A percentile compares a stretch with the other conserved stretches of the same genome.
These are phyloP conservation scores for Dendrolimus kikuchii DNA, from an alignment of 1,140 invertebrate genomes.

Conservation along the genomic window DNA sequence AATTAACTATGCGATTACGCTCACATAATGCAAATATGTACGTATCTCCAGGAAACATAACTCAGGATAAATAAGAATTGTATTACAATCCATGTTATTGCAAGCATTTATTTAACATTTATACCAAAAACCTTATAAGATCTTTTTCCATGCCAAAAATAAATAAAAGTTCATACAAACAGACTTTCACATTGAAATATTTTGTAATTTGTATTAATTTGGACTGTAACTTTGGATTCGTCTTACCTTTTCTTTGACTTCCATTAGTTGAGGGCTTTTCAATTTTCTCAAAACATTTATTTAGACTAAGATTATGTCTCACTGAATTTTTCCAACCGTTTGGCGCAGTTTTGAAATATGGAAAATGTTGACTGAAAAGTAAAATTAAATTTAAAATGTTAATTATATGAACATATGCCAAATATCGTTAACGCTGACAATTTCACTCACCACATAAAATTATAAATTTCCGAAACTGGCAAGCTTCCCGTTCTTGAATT, in stretches of 20 bases:
- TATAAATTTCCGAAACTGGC: constrained; percentile 98
- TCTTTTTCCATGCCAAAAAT: too few species aligned
- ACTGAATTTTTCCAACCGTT: constrained; percentile 99
- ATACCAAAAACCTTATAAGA: too few species aligned
- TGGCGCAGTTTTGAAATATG: constrained; percentile 97
- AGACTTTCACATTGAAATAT: too few species aligned
- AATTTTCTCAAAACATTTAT: constrained; percentile 98
- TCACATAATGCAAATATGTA: not conserved
- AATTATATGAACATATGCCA: not conserved
- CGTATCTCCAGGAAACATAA: not conserved
- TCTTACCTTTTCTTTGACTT: constrained; percentile 82
- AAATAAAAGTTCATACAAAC: too few species aligned
- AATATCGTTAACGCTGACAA: constrained; percentile 1
- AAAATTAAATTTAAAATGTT: constrained; percentile 18
- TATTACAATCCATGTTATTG: too few species aligned
- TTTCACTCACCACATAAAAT: constrained; percentile 95
- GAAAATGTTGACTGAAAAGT: constrained; percentile 93
- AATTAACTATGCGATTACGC: too few species aligned
- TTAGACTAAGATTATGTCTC: constrained; percentile 94
- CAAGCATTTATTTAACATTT: too few species aligned
- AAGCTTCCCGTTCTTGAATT: constrained; percentile 95
- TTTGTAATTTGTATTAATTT: too few species aligned
- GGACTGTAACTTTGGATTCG: not conserved
- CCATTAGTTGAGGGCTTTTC: constrained; percentile 90
- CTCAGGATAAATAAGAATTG: too few species aligned